Percentiles rank a stretch among this genome's conserved stretches.
These are phyloP conservation scores for Limnephilus marmoratus DNA, from an alignment of 2,888 invertebrate genomes.

Conservation along the genomic window DNA sequence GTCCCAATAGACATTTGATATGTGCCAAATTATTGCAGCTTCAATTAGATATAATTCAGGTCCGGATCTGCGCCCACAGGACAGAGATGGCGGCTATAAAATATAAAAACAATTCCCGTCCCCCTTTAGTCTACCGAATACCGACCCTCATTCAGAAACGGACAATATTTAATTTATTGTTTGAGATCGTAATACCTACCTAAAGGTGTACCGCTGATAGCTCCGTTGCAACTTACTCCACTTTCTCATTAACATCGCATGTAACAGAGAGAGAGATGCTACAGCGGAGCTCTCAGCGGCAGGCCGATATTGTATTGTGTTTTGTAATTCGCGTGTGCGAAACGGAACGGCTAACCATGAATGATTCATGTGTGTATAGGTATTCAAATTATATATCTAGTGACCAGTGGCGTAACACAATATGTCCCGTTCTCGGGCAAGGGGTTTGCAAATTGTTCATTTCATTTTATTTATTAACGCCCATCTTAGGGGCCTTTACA, in stretches of 20 bases:
- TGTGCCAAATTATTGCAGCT: neutral
- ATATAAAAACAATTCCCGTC: neutral
- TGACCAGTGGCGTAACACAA: neutral
- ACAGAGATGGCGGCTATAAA: neutral
- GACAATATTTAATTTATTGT: constrained; percentile 22
- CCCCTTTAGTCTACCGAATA: neutral
- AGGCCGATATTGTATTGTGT: neutral
- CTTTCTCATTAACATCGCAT: neutral
- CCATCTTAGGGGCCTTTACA: too few relatives aligned
- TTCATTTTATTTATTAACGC: too few relatives aligned
- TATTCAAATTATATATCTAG: neutral
- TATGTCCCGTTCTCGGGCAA: neutral
- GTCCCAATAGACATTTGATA: neutral
- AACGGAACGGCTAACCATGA: constrained; percentile 2
- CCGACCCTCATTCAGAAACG: constrained; percentile 31
- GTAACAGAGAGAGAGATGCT: neutral
- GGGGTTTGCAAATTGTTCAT: neutral
- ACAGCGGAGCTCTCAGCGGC: too few relatives aligned
- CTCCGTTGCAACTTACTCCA: neutral
- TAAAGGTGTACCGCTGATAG: neutral
- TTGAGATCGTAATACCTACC: neutral
- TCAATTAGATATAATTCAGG: neutral
- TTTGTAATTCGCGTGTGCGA: neutral
- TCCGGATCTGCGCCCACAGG: neutral
- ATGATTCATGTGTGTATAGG: neutral